A percentile compares a stretch with the other conserved stretches of the same genome.
phyloP scores from a whole-genome alignment of 2,888 invertebrate species.

The Pasiphila rectangulata region DNA sequence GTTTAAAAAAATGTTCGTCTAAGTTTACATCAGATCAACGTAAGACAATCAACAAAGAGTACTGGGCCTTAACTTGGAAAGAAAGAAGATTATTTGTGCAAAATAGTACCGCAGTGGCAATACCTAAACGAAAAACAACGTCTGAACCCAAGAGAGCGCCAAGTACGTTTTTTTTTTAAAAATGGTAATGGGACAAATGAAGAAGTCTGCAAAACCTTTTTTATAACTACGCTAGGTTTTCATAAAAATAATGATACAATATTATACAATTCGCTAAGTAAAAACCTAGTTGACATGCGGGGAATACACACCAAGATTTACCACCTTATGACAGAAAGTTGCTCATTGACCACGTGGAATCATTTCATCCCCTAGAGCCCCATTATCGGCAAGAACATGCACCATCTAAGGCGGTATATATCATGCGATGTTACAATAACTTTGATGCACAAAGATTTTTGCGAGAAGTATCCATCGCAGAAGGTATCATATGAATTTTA shows the following conservation, averaged over 20 bases:
- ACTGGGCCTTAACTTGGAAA: conserved; percentile 6
- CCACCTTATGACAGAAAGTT: conserved; percentile 3
- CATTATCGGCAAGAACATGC: conserved; percentile 1
- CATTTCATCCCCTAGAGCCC: neutral
- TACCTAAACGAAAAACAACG: conserved; percentile 5
- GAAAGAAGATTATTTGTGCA: conserved; percentile 4
- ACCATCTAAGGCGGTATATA: conserved; percentile 5
- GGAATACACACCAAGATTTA: neutral
- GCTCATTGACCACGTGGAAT: conserved; percentile 4
- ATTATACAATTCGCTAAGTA: conserved; percentile 1
- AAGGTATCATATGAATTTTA: no score
- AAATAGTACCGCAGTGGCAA: conserved; percentile 7
- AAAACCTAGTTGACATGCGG: neutral
- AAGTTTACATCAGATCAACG: neutral
- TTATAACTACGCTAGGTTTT: neutral
- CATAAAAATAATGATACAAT: conserved; percentile 3
- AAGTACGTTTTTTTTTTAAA: neutral
- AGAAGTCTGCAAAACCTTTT: conserved; percentile 8
- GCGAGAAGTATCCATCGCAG: no score
- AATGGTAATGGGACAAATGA: conserved; percentile 3
- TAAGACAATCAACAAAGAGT: conserved; percentile 1
- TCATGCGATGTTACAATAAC: conserved; percentile 4
- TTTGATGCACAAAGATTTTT: conserved; percentile 4
- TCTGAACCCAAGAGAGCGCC: conserved; percentile 6
- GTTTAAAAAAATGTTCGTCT: conserved; percentile 3